These are phyloP conservation scores for Elephas maximus DNA, from an alignment of 2,113 vertebrate species.

Conservation along the genomic window DNA sequence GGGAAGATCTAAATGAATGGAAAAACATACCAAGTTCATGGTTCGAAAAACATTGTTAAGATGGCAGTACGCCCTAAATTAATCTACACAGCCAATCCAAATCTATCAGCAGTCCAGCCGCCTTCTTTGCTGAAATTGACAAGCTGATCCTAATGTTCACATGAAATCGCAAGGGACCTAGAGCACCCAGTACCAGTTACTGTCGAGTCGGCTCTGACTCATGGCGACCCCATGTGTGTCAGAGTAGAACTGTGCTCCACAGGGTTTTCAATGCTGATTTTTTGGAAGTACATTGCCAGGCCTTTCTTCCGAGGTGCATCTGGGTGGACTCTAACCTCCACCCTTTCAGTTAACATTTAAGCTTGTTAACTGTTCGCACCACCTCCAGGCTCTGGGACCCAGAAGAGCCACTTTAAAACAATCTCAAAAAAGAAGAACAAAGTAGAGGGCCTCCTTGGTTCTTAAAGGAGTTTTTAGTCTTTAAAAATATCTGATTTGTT, in stretches of 20 bases:
- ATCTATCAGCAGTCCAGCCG: background rate
- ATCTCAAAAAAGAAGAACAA: background rate
- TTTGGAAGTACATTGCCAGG: background rate
- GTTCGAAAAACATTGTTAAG: rapidly evolving
- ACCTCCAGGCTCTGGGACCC: background rate
- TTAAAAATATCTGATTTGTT: background rate
- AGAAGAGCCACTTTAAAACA: background rate
- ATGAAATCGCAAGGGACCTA: background rate
- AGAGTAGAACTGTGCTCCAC: background rate
- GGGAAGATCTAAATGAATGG: background rate
- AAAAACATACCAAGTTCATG: rapidly evolving
- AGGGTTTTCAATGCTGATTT: background rate
- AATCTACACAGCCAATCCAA: background rate
- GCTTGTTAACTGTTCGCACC: background rate
- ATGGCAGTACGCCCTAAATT: rapidly evolving
- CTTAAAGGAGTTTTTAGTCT: background rate
- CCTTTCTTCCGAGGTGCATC: background rate
- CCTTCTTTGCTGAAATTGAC: background rate
- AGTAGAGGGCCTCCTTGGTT: background rate
- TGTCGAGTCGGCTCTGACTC: background rate
- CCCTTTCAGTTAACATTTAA: background rate
- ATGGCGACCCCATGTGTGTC: background rate
- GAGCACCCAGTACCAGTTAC: background rate
- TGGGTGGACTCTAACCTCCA: background rate
- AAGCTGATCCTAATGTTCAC: rapidly evolving